These are phyloP conservation scores for Drosophila kanapiae DNA, from an alignment of 1,140 invertebrate genomes.

Conservation along the genomic window DNA sequence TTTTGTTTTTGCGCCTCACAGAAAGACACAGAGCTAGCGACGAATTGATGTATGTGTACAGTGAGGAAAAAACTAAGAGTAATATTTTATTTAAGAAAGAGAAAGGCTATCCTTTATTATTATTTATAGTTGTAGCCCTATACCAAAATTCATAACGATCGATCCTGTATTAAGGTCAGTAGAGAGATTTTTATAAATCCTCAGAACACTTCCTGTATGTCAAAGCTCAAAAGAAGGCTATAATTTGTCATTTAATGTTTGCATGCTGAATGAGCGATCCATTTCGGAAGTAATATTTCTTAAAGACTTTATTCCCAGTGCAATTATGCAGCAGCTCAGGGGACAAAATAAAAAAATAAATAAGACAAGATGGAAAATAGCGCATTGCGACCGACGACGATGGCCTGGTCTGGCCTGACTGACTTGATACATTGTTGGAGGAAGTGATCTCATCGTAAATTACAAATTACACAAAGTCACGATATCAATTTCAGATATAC, in stretches of 20 bases:
- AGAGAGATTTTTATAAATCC: background rate
- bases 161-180: background rate
- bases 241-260: background rate
- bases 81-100: background rate
- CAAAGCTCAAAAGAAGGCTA: background rate
- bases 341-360: conserved; percentile 43
- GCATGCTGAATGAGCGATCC: background rate
- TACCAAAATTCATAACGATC: background rate
- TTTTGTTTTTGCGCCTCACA: conserved; percentile 11
- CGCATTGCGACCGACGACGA: conserved; percentile 49
- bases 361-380: conserved; percentile 39
- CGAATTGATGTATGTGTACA: conserved; percentile 67
- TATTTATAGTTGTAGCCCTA: background rate
- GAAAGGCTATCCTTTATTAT: no score
- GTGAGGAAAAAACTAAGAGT: background rate
- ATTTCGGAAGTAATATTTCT: background rate
- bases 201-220: background rate
- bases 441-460: conserved; percentile 84
- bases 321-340: conserved; percentile 34
- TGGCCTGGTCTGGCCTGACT: conserved; percentile 20
- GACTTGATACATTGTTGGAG: conserved; percentile 71
- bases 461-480: conserved; percentile 84
- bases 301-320: conserved; percentile 15
- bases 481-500: conserved; percentile 82
- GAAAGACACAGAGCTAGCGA: conserved; percentile 44